Evolutionary conservation across 2,888 invertebrate genomes (phyloP), one percentile per base, ranked within the genome.

Genomic region (Stegophylla sp.): DNA sequence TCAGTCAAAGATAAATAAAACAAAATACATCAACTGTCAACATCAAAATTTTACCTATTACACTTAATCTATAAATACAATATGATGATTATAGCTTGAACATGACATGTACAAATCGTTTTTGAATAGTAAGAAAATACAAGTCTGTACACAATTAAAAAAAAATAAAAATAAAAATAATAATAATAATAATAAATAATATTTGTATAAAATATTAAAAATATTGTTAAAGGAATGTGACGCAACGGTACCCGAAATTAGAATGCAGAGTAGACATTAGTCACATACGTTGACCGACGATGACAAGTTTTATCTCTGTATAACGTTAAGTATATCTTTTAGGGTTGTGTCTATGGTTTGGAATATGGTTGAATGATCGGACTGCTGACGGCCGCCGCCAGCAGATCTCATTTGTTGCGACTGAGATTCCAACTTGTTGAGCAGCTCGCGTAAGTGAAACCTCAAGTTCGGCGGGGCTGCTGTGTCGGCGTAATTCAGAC

Each of bases 391-490:
- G 13, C 66, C 72, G 81, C 90, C 90, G 79, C 92, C 91, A 9
- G 92, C 92, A 63, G 91, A 90, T 77, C 92, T 88, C 83, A 93
- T 86, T 84, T 90, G 90, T 83, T 91, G 88, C 45, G 91, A 91
- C 85, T 92, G 92, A 17, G 88, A 88, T 86, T 93, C 93, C 74
- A 93, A 88, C 66, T 92, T 89, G 4, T 90, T 90, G 41, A 93
- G 89, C 83, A 93, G 87, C 86, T 93, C 92, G 61, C 94, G 91
- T 86, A 95, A 93, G 85, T 95, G 93, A 87, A 96, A 95, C 85
- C 96, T 93, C 72, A 93, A 92, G 86, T 95, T 94, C 23, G 95
- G 94, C 15, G 94, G 93, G 85, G 94, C 92, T 20, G 90, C 89
- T 82, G 90, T 90, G 84, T 96, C 96, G 20, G 94, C 93, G 85